These are phyloP conservation scores for Rhyacophila brunnea DNA, from an alignment of 1,140 invertebrate genomes.

Conservation along the genomic window DNA sequence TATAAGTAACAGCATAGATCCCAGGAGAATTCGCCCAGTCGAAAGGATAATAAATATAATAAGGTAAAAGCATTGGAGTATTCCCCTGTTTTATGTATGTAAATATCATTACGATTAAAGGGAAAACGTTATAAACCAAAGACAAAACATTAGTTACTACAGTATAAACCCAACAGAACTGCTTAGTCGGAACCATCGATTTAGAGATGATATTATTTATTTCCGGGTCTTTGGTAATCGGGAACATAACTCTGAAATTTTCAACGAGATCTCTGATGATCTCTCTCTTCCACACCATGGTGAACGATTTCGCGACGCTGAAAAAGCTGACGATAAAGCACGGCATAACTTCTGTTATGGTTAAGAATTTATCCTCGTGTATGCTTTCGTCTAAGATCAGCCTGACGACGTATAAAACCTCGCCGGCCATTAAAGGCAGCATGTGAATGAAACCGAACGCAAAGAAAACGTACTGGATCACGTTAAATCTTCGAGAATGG, in stretches of 20 bases:
- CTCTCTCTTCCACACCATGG: constrained; percentile 9
- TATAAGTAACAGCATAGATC: constrained; percentile 10
- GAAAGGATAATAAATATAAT: constrained; percentile 28
- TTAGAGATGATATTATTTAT: constrained; percentile 3
- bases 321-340: constrained; percentile 19
- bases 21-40: constrained; percentile 7
- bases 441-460: constrained; percentile 12
- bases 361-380: background rate
- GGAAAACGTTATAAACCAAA: constrained; percentile 27
- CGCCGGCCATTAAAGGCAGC: background rate
- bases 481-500: background rate
- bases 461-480: constrained; percentile 15
- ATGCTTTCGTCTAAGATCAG: background rate
- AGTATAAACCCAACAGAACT: constrained; percentile 22
- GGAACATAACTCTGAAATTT: constrained; percentile 19
- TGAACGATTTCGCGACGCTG: constrained; percentile 10
- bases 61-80: constrained; percentile 16
- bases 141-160: constrained; percentile 24
- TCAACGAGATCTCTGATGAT: constrained; percentile 6
- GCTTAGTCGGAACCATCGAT: constrained; percentile 13
- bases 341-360: constrained; percentile 22
- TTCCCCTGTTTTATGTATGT: constrained; percentile 5
- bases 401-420: constrained; percentile 1
- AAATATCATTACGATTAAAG: constrained; percentile 16
- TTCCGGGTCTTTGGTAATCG: background rate